phyloP scores from a whole-genome alignment of 2,113 vertebrate species.

The Laticauda laticaudata region DNA sequence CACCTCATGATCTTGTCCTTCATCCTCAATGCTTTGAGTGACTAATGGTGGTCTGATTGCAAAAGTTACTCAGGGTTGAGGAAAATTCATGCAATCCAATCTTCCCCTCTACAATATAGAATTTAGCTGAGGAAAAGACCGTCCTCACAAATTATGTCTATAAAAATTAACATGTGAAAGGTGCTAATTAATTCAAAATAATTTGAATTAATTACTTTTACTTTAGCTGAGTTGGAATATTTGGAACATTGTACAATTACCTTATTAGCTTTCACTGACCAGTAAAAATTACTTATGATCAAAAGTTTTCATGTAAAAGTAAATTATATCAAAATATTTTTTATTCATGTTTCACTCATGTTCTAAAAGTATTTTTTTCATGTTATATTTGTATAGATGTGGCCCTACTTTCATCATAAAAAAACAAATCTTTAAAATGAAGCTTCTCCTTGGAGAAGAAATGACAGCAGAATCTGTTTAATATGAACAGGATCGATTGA shows the following conservation, averaged over 20 bases:
- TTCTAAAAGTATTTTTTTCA: not conserved
- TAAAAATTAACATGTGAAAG: not conserved
- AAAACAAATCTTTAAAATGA: not conserved
- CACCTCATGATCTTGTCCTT: not conserved
- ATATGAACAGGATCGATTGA: not conserved
- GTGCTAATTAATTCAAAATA: not conserved
- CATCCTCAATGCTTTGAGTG: not conserved
- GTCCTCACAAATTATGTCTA: not conserved
- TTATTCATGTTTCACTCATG: fast-evolving
- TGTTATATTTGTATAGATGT: not conserved
- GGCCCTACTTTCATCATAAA: not conserved
- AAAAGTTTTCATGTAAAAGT: not conserved
- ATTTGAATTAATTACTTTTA: not conserved
- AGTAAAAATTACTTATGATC: not conserved
- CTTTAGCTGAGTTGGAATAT: not conserved
- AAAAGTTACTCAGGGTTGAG: not conserved
- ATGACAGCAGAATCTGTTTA: not conserved
- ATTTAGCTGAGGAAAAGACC: not conserved
- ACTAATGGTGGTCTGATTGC: not conserved
- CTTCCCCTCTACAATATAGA: not conserved
- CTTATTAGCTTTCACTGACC: not conserved
- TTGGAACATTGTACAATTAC: not conserved
- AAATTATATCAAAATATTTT: not conserved
- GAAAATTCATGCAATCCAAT: not conserved
- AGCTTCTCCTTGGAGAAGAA: not conserved